Evolutionary conservation across 2,888 invertebrate genomes (phyloP).

Genomic region (Loripinus fragilis): DNA sequence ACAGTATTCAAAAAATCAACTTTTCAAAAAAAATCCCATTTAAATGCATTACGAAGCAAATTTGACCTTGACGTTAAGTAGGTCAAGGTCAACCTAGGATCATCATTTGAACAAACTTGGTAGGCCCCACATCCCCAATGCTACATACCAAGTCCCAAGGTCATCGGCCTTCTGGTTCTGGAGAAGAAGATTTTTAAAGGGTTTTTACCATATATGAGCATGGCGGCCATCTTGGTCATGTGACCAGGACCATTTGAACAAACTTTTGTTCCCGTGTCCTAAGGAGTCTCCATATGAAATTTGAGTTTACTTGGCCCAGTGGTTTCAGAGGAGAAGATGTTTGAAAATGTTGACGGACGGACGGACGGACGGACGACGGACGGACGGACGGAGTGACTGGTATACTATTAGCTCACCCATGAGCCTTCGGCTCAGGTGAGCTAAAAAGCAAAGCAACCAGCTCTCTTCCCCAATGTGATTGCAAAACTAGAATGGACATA

Average conservation of each 20-base stretch:
- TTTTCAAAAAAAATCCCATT: background rate
- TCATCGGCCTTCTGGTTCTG: background rate
- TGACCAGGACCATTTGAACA: background rate
- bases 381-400: no score
- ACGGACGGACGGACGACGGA: background rate
- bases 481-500: no score
- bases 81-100: background rate
- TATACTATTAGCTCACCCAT: background rate
- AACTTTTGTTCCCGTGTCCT: background rate
- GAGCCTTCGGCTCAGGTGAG: constrained; percentile 2
- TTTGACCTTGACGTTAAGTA: background rate
- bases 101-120: background rate
- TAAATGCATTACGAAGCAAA: no score
- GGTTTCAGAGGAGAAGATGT: constrained; percentile 2
- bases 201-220: constrained; percentile 16
- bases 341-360: background rate
- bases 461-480: no score
- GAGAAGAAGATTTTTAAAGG: constrained; percentile 9
- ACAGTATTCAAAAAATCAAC: no score
- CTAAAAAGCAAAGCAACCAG: no score
- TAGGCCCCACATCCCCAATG: background rate
- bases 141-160: constrained; percentile 2
- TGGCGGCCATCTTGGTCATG: constrained; percentile 17
- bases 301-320: background rate
- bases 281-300: background rate